These are phyloP conservation scores for Tetranychus truncatus DNA, from an alignment of 2,888 invertebrate species.

Conservation along the genomic window DNA sequence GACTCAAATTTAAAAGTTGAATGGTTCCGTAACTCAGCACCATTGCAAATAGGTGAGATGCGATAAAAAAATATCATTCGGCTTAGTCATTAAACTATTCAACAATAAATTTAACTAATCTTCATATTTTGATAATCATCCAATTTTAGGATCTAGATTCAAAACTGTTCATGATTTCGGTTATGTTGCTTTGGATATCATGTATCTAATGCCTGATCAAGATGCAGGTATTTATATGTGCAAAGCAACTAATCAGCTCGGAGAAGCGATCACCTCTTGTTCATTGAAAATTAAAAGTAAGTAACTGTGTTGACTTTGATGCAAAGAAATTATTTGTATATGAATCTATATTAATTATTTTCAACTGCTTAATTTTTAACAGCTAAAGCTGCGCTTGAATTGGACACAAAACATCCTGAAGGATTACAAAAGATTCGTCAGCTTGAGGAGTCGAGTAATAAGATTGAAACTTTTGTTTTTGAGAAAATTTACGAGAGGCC, in stretches of 20 bases:
- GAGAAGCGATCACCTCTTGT: constrained; percentile 85
- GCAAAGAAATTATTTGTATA: background rate
- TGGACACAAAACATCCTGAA: constrained; percentile 31
- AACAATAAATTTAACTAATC: background rate
- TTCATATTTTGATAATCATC: background rate
- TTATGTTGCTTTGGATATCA: constrained; percentile 90
- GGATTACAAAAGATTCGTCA: constrained; percentile 49
- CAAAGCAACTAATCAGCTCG: constrained; percentile 73
- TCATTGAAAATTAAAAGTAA: constrained; percentile 22
- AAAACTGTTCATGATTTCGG: constrained; percentile 45
- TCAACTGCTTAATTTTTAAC: constrained; percentile 28
- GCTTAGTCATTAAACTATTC: background rate
- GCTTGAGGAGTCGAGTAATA: constrained; percentile 55
- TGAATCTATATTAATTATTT: constrained; percentile 6
- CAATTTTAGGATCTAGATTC: constrained; percentile 34
- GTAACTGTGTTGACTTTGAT: background rate
- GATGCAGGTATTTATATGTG: constrained; percentile 91
- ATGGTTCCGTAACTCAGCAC: constrained; percentile 45
- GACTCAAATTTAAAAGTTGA: constrained; percentile 62
- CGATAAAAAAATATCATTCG: background rate
- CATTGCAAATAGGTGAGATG: background rate
- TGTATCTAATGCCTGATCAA: constrained; percentile 79
- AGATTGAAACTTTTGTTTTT: constrained; percentile 48
- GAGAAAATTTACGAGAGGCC: constrained; percentile 72
- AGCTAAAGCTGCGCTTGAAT: constrained; percentile 21